Evolutionary conservation across 2,888 invertebrate species (phyloP), one percentile per base, ranked within the genome.

Genomic region (Xylophagus ater): DNA sequence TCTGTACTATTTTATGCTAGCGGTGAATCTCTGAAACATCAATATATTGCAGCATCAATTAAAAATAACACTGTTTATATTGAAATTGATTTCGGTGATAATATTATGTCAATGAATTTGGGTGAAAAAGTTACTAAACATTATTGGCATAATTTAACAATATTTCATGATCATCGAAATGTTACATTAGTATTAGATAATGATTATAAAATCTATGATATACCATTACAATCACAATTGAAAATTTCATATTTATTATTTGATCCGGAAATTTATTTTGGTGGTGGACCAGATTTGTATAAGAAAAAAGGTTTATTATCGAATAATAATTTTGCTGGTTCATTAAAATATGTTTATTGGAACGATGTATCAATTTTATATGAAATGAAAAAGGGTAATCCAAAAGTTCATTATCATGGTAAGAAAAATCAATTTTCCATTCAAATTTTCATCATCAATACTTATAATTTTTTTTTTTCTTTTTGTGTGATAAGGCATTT

Each of bases 251-350:
- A 82, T 57, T 72, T 93, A 45, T 84, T 88, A 51, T 87, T 93
- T 47, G 92, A 93, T 68, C 92, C 93, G 23, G 88, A 90, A 65
- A 87, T 93, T 49, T 92, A 90, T 60, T 84, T 93, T 48, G 87
- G 88, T 33, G 87, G 87, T 12, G 90, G 89, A 3, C 85, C 88
- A 2, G 85, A 86, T 58, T 62, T 86, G 44, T 71, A 82, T 55
- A 85, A 86, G 63, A 85, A 84, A 68, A 78, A 78, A 60, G 85
- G 90, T 34, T 67, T 86, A 49, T 76, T 76, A 54, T 89, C 80
- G 41, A 75, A 80, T 51, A 85, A 87, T 60, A 87, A 85, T 65
- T 89, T 88, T 58, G 84, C 84, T 50, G 88, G 94, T 17, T 86
- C 86, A 51, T 61, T 94, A 24, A 88, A 89, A 58, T 89, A 89